Conservation (phyloP, 1,140 invertebrate species). For the Orius laevigatus region DNA sequence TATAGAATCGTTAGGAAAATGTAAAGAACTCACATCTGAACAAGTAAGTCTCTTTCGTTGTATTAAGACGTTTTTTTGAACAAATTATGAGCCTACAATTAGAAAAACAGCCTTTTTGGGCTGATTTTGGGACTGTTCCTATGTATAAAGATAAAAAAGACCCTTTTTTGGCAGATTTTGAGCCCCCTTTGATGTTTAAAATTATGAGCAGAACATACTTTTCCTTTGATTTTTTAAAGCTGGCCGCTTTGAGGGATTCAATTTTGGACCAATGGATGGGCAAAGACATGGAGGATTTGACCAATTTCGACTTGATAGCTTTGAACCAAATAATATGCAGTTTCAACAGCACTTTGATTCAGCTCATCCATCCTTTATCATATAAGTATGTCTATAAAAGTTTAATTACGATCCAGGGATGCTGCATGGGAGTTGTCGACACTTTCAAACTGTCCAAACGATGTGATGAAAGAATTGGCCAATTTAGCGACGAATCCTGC, state of each 20-base stretch:
- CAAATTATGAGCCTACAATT: no score
- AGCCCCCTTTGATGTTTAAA: no score
- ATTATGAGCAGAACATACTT: no score
- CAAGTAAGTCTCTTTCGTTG: no score
- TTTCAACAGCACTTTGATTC: constrained; percentile 30
- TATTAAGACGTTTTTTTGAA: no score
- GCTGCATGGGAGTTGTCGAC: constrained; percentile 27
- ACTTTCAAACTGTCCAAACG: constrained; percentile 26
- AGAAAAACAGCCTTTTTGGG: no score
- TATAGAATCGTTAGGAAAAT: constrained; percentile 31
- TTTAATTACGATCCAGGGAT: constrained; percentile 21
- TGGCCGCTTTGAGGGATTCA: constrained; percentile 28
- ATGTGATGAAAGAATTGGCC: constrained; percentile 27
- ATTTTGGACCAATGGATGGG: constrained; percentile 30
- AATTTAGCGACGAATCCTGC: constrained; percentile 25
- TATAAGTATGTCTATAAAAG: constrained; percentile 23
- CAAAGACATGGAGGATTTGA: constrained; percentile 33
- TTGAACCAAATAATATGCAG: constrained; percentile 32
- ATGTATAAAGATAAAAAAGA: no score
- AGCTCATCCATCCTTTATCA: constrained; percentile 29
- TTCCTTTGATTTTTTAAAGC: no score
- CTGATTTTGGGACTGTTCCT: no score
- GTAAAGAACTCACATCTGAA: constrained; percentile 27
- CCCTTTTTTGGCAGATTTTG: no score
- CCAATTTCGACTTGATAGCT: constrained; percentile 30